phyloP scores from a whole-genome alignment of 2,113 vertebrate species.

The Lophius piscatorius region DNA sequence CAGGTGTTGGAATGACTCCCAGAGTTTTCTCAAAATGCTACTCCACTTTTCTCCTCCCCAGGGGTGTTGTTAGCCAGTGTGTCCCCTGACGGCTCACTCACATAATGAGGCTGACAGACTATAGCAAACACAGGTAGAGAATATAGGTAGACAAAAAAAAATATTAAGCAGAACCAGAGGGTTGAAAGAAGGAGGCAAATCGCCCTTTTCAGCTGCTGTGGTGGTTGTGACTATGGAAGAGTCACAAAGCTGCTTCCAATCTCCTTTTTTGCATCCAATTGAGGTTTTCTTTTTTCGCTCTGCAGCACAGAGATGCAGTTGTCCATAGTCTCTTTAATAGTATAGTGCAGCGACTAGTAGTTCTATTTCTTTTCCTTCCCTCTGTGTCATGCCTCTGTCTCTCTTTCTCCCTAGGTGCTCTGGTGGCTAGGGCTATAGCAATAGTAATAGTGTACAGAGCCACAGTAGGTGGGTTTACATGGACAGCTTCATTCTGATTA shows the following conservation, averaged over 20 bases:
- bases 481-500: no score
- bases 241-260: conserved; percentile 15
- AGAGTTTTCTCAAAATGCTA: conserved; percentile 56
- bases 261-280: conserved; percentile 24
- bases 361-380: conserved; percentile 15
- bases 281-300: conserved; percentile 4
- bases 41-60: conserved; percentile 46
- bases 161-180: conserved; percentile 1
- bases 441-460: conserved; percentile 74
- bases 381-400: conserved; percentile 21
- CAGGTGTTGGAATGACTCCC: conserved; percentile 65
- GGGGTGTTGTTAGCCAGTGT: conserved; percentile 61
- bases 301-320: conserved; percentile 23
- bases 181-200: conserved; percentile 19
- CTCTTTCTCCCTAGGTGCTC: conserved; percentile 54
- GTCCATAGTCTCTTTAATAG: conserved; percentile 21
- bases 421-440: conserved; percentile 49
- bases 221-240: conserved; percentile 9
- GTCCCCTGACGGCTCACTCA: conserved; percentile 62
- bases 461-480: no score
- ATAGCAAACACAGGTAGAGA: conserved; percentile 68
- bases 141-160: conserved; percentile 32
- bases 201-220: conserved; percentile 10
- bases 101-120: conserved; percentile 73
- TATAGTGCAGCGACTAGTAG: conserved; percentile 49